phyloP scores from a whole-genome alignment of 2,888 invertebrate genomes.

The Lasius fuliginosus region DNA sequence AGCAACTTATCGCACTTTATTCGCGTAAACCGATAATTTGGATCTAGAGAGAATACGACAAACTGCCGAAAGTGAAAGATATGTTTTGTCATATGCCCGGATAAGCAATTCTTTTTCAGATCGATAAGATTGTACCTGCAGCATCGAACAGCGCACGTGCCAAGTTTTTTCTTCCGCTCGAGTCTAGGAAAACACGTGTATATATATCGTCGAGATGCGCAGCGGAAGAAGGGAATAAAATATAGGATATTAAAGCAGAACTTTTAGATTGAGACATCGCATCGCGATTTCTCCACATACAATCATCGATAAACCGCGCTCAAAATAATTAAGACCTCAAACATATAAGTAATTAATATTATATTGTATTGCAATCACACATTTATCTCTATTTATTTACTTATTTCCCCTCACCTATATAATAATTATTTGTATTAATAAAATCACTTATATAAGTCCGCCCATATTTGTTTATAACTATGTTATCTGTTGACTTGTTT shows the following conservation, averaged over 20 bases:
- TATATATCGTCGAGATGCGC: conserved; percentile 17
- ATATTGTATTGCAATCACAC: background rate
- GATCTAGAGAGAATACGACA: background rate
- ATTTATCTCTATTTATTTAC: background rate
- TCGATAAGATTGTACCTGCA: conserved; percentile 65
- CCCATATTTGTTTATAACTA: background rate
- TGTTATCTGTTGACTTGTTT: background rate
- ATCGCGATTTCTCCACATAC: background rate
- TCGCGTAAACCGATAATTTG: background rate
- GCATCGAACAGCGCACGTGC: conserved; percentile 47
- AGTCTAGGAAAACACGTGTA: conserved; percentile 27
- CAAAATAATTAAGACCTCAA: background rate
- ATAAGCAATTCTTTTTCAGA: conserved; percentile 55
- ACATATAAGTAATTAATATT: background rate
- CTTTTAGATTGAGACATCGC: conserved; percentile 22
- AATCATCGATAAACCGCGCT: background rate
- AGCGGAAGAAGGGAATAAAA: background rate
- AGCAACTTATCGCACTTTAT: background rate
- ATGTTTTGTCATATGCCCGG: conserved; percentile 32
- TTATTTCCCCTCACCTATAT: background rate
- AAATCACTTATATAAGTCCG: background rate
- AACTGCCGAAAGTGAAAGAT: conserved; percentile 25
- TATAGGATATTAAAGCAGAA: conserved; percentile 8
- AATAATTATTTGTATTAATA: background rate
- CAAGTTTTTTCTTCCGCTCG: conserved; percentile 52